Conservation (phyloP, 2,797 vertebrate species). For the Bothrops alternatus region DNA sequence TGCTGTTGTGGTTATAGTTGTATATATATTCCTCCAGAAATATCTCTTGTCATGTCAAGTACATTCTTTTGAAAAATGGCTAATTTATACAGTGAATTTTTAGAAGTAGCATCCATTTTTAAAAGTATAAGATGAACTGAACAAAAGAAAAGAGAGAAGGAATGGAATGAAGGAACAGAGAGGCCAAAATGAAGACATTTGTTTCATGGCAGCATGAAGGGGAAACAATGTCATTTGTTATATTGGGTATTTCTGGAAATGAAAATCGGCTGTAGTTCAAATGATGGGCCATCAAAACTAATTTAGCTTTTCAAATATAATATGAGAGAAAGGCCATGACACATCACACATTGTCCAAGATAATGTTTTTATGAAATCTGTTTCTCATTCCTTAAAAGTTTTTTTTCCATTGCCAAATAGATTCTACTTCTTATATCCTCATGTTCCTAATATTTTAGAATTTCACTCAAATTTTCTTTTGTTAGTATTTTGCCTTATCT, state of each 20-base stretch:
- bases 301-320: not conserved
- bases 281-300: not conserved
- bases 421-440: not conserved
- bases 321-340: not conserved
- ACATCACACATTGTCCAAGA: not conserved
- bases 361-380: not conserved
- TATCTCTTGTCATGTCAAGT: slow-evolving; percentile 42
- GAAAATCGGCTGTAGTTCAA: not conserved
- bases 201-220: not conserved
- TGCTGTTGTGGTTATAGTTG: slow-evolving; percentile 45
- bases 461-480: not conserved
- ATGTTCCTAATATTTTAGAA: not conserved
- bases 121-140: slow-evolving; percentile 43
- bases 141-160: slow-evolving; percentile 11
- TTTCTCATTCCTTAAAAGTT: not conserved
- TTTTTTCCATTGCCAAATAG: not conserved
- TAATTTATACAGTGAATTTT: slow-evolving; percentile 53
- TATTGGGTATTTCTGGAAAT: not conserved
- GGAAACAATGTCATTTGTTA: not conserved
- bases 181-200: not conserved
- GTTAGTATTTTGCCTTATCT: not conserved
- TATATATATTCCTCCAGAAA: slow-evolving; percentile 41
- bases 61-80: slow-evolving; percentile 58
- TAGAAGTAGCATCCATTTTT: slow-evolving; percentile 46
- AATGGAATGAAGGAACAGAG: not conserved